Conservation (phyloP, 2,888 invertebrate genomes). For the Amitus sp. region DNA sequence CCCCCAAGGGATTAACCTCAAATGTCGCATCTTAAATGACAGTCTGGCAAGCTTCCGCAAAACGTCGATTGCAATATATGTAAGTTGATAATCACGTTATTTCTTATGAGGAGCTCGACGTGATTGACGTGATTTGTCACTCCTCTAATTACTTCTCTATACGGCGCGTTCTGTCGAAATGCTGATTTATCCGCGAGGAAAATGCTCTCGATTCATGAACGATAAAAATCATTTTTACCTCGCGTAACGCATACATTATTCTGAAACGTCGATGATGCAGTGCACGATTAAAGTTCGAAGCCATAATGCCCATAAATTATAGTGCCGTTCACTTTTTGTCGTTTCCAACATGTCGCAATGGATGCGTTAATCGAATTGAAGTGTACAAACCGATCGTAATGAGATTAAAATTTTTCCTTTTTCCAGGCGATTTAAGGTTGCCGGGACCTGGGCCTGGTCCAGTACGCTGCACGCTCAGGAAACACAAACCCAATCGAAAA, state of each 20-base stretch:
- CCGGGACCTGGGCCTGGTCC: constrained; percentile 71
- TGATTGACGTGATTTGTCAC: constrained; percentile 45
- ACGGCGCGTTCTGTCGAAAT: constrained; percentile 30
- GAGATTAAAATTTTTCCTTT: background rate
- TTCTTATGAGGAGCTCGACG: constrained; percentile 38
- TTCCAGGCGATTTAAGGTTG: constrained; percentile 58
- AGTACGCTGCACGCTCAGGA: constrained; percentile 78
- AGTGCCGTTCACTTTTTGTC: constrained; percentile 9
- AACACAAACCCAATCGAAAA: constrained; percentile 95
- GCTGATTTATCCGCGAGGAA: constrained; percentile 32
- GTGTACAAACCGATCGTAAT: no score
- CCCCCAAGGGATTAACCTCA: background rate
- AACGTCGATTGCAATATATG: constrained; percentile 23
- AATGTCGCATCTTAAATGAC: constrained; percentile 28
- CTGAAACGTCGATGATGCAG: constrained; percentile 10
- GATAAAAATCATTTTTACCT: constrained; percentile 20
- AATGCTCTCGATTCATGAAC: constrained; percentile 11
- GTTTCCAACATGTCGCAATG: no score
- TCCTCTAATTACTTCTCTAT: constrained; percentile 32
- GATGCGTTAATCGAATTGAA: no score
- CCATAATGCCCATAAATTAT: constrained; percentile 29
- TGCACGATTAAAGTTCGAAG: constrained; percentile 22
- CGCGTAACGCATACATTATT: constrained; percentile 35
- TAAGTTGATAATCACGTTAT: constrained; percentile 44
- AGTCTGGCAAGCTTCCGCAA: constrained; percentile 4